Base-by-base conservation (phyloP, 2,113 vertebrate genomes). In the Thamnophis sirtalis region DNA sequence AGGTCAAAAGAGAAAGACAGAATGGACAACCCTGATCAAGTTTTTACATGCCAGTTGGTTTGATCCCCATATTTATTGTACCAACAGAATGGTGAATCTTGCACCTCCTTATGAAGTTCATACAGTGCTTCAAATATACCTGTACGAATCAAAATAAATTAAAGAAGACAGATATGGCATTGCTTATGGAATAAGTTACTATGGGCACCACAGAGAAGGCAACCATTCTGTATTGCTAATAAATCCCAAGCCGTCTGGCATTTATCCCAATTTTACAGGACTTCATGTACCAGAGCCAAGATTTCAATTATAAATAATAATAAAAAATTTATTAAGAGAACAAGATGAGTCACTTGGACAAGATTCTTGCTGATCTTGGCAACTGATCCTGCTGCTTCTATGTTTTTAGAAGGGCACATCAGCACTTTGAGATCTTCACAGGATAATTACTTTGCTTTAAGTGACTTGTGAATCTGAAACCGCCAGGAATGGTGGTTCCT, bases 401-500 rank as follows among this genome's bases (percentile, higher is more conserved):
- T 84, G 48, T 48, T 88, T 88, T 84, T 90, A 91, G 89, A 93
- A 91, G 68, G 86, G 89, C 85, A 87, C 73, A 93, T 92, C 49
- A 94, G 91, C 28, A 93, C 53, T 85, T 90, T 92, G 68, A 89
- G 86, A 89, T 51, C 50, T 94, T 91, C 85, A 38, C 13, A 80
- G 54, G 60, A 92, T 90, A 95, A 95, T 93, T 84, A 91, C 48
- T 17, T 28, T 63, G 54, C 89, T 84, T 68, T 68, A 94, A 94
- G 54, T n/a, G 87, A 93, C 91, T 90, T 95, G 9, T 86, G 88
- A 93, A 87, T 9, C 2, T 54, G 58, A 92, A n/a, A 24, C 84
- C 56, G 2, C 54, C 87, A 26, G 21, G n/a, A 43, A 91, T 91
- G 90, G 51, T 5, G 84, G 50, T n/a, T 87, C 22, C 2, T 26